These are phyloP conservation scores for Diplodus puntazzo DNA, from an alignment of 2,797 vertebrate species.

Conservation along the genomic window DNA sequence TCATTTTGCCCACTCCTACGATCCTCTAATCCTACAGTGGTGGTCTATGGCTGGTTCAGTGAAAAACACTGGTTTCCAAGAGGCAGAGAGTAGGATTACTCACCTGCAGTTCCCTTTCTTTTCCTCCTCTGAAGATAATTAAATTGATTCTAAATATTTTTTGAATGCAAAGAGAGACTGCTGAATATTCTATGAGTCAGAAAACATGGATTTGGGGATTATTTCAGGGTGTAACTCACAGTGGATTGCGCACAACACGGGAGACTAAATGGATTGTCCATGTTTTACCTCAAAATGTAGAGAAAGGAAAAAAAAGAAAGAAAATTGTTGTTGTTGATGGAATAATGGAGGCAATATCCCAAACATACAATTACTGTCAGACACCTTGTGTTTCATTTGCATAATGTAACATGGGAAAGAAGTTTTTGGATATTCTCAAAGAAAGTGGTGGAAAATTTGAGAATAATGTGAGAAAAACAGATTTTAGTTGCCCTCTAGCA, in stretches of 20 bases:
- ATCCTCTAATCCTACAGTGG: slow-evolving; percentile 47
- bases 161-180: slow-evolving; percentile 20
- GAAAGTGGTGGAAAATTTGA: background rate
- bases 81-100: slow-evolving; percentile 43
- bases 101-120: slow-evolving; percentile 39
- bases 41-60: slow-evolving; percentile 20
- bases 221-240: slow-evolving; percentile 29
- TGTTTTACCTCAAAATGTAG: slow-evolving; percentile 27
- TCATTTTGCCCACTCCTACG: slow-evolving; percentile 39
- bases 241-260: slow-evolving; percentile 30
- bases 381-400: slow-evolving; percentile 3
- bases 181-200: slow-evolving; percentile 53
- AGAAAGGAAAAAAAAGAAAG: background rate
- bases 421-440: background rate
- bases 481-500: slow-evolving; percentile 1
- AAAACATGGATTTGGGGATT: slow-evolving; percentile 31
- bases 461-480: background rate
- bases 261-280: slow-evolving; percentile 45
- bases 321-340: background rate
- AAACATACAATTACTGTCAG: background rate
- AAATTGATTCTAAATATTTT: slow-evolving; percentile 56
- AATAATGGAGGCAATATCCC: background rate
- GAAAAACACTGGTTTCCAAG: slow-evolving; percentile 13
- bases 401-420: background rate
- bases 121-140: slow-evolving; percentile 55